A percentile compares a stretch with the other conserved stretches of the same genome.
Evolutionary conservation across 2,888 invertebrate genomes (phyloP).

Genomic region (Choristoneura rosaceana): DNA sequence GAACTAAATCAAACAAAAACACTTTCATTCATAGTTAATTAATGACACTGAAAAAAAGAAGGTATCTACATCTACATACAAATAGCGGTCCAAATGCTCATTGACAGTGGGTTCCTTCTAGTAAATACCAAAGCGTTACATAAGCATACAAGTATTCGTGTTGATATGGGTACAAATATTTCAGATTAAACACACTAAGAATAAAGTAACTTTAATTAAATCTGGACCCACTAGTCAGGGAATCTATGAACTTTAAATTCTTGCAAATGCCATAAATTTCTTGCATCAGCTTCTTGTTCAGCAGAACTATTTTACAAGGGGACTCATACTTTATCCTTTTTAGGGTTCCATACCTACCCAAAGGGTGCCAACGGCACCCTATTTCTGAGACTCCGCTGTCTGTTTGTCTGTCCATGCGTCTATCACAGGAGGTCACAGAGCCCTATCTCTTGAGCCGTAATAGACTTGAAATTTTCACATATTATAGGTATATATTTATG

Average conservation of each 20-base stretch:
- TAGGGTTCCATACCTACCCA: background rate
- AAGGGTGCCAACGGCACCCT: no score
- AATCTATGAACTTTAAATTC: background rate
- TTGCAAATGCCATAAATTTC: background rate
- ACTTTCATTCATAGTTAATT: conserved; percentile 5
- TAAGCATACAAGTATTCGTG: background rate
- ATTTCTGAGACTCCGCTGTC: no score
- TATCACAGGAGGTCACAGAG: no score
- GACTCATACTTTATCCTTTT: background rate
- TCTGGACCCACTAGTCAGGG: background rate
- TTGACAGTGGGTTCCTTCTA: background rate
- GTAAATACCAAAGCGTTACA: background rate
- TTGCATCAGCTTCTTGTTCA: background rate
- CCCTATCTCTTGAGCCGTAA: no score
- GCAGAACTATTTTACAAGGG: background rate
- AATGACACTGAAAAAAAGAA: background rate
- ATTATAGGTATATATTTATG: no score
- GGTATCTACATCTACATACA: background rate
- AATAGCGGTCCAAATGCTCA: background rate
- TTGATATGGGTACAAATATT: conserved; percentile 3
- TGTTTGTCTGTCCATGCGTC: no score
- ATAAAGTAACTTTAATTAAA: conserved; percentile 3
- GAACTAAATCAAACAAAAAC: conserved; percentile 5
- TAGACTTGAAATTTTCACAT: no score
- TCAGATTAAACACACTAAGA: background rate